Percentiles rank a stretch among this genome's conserved stretches.
Conservation (phyloP, 2,797 vertebrate species). For the Diceros bicornis region DNA sequence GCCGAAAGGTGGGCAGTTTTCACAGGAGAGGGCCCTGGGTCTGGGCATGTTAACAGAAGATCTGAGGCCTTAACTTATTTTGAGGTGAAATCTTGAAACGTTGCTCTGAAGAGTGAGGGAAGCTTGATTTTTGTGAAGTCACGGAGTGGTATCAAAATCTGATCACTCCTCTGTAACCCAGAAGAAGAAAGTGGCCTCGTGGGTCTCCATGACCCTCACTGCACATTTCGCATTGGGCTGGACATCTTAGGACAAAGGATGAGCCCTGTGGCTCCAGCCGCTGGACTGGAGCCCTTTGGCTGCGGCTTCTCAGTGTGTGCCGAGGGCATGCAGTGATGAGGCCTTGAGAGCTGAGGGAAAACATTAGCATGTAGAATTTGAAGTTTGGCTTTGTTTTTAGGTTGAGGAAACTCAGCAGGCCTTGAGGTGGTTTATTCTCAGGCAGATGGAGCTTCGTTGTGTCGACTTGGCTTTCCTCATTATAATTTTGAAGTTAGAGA, state of each 20-base stretch:
- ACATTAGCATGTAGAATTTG: not conserved
- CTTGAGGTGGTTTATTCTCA: not conserved
- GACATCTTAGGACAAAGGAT: too few relatives aligned
- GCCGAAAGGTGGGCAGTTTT: fast-evolving
- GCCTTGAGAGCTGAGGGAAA: not conserved
- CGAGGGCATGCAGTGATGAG: not conserved
- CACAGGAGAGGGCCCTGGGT: not conserved
- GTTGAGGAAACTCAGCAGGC: not conserved
- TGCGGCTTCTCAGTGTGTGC: fast-evolving
- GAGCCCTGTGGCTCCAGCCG: not conserved
- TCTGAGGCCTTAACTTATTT: not conserved
- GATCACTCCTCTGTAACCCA: not conserved
- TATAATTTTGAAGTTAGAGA: constrained; percentile 16
- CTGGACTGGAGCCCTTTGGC: not conserved
- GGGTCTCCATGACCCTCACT: not conserved
- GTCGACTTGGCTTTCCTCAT: not conserved
- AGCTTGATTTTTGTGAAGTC: constrained; percentile 21
- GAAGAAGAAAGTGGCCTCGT: not conserved
- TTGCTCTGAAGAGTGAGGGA: not conserved
- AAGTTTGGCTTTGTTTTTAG: not conserved
- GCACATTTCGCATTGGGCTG: not conserved
- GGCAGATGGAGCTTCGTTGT: not conserved
- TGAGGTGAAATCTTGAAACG: not conserved
- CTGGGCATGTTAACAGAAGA: not conserved
- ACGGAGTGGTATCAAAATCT: not conserved